Evolutionary conservation across 2,797 vertebrate genomes (phyloP).

Genomic region (Myotis planiceps): DNA sequence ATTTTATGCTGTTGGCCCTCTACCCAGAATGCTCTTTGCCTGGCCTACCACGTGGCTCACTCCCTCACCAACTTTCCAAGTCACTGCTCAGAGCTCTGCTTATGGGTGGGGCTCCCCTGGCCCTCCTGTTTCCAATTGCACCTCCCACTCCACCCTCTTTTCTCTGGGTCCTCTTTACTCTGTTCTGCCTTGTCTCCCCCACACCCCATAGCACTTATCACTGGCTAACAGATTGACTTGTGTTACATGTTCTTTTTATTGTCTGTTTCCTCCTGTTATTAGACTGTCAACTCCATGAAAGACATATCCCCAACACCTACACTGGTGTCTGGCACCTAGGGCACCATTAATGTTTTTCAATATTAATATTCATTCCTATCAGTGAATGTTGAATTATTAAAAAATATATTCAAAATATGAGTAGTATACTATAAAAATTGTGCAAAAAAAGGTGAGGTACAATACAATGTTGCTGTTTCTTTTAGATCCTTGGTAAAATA

Average conservation of each 20-base stretch:
- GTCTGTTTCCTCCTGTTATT: background rate
- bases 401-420: background rate
- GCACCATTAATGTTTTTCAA: background rate
- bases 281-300: background rate
- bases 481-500: background rate
- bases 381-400: background rate
- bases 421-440: background rate
- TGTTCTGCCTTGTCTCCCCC: background rate
- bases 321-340: background rate
- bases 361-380: background rate
- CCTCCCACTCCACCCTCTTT: background rate
- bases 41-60: background rate
- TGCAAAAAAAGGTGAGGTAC: background rate
- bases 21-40: background rate
- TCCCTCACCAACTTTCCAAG: background rate
- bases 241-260: background rate
- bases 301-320: background rate
- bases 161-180: background rate
- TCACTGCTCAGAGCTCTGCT: background rate
- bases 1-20: background rate
- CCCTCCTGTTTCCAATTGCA: background rate
- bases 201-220: fast-evolving
- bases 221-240: background rate
- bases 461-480: background rate
- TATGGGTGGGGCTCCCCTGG: background rate